Percentiles rank a stretch among this genome's conserved stretches.
Evolutionary conservation across 2,888 invertebrate genomes (phyloP).

Genomic region (Gortyna flavago): DNA sequence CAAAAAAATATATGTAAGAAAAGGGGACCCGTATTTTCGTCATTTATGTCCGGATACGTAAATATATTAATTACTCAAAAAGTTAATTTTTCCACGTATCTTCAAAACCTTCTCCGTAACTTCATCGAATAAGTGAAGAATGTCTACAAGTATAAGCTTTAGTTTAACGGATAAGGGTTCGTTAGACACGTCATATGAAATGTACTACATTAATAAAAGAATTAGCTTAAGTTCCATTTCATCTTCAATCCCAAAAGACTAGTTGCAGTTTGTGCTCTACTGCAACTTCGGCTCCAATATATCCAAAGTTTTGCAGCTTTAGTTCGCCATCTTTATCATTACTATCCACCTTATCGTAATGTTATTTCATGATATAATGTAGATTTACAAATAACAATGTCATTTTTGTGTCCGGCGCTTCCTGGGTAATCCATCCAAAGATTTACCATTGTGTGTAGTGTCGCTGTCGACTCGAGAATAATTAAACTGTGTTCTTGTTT

Average conservation of each 20-base stretch:
- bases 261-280: constrained; percentile 18
- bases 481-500: not conserved
- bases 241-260: constrained; percentile 30
- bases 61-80: not conserved
- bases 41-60: not conserved
- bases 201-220: constrained; percentile 16
- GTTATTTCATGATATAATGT: not conserved
- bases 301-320: constrained; percentile 26
- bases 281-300: constrained; percentile 34
- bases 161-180: not conserved
- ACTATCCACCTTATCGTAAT: not conserved
- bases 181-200: not conserved
- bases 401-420: not conserved
- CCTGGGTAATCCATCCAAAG: not conserved
- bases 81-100: not conserved
- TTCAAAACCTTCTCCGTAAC: not conserved
- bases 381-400: not conserved
- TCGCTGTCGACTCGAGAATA: not conserved
- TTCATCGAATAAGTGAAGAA: not conserved
- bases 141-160: not conserved
- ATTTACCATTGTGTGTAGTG: not conserved
- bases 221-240: constrained; percentile 17
- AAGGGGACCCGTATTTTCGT: no score
- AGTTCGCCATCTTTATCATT: constrained; percentile 21
- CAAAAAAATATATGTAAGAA: no score